Evolutionary conservation across 2,113 vertebrate species (phyloP), one percentile per base, ranked within the genome.

Genomic region (Cololabis saira): DNA sequence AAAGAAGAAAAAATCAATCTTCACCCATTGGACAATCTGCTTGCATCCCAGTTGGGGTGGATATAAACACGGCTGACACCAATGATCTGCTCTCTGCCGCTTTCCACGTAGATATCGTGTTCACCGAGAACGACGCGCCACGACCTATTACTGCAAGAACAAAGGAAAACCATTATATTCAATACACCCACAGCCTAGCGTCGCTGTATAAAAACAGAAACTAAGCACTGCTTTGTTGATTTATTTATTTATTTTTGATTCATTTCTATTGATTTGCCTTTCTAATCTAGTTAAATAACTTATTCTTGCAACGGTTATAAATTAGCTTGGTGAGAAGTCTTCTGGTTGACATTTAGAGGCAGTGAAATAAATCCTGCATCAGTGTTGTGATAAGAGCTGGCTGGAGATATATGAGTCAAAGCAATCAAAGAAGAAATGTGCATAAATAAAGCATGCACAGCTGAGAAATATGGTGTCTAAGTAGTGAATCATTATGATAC

Each of bases 101-200:
- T 91, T 0, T 58, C 21, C 0, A 0, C 0, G 66, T 83, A 37
- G 53, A 97, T 82, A 85, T 93, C 92, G 78, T 96, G 94, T 0
- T 96, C 95, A 0, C 95, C 95, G 0, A 91, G 73, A 40, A 94
- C 78, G 4, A 96, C 94, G 0, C 93, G 93, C 80, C 87, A 94
- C 0, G 60, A 85, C 84, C 79, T 1, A 0, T 0, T 0, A 0
- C 78, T 74, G 1, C 83, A 30, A 18, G 2, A 16, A 15, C 4
- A 66, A 48, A 4, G 19, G 56, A 37, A 67, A 11, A 43, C 9
- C 61, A 22, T 14, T 6, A 42, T 3, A 27, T 27, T 27, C 5
- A 18, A 12, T 17, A 22, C 43, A 19, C 16, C 6, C 33, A 37
- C 3, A 37, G 33, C 10, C 41, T 45, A 70, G 19, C 13, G 3